Base-by-base conservation (phyloP, 2,113 vertebrate genomes). In the Bambusicola thoracicus region DNA sequence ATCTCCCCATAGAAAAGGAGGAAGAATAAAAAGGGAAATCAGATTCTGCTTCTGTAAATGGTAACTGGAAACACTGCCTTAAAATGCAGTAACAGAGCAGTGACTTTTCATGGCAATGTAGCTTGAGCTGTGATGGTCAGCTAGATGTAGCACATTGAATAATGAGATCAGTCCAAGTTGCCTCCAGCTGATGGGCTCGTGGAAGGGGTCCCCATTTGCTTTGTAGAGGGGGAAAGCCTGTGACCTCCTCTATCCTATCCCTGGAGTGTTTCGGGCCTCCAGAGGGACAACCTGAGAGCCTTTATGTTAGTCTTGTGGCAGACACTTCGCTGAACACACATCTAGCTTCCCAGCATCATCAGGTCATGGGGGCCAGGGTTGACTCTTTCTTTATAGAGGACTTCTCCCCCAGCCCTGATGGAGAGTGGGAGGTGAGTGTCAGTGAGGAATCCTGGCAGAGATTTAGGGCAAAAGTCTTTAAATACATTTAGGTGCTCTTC, bases 211-310 rank as follows among this genome's bases (percentile, higher is more conserved):
- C 40, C 36, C 10, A 3, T n/a, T 46, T 85, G 65, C 29, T 72
- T 58, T 86, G 4, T 69, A 68, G 44, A 73, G 9, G 5, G 3
- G 3, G 4, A 8, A 20, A 48, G 59, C 20, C 3, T 3, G 15
- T 88, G 68, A 13, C 24, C 15, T 58, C 18, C 18, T 7, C 61
- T 30, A 3, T 90, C 36, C 8, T 65, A 5, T 88, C 10, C 18
- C 9, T 83, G 59, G 7, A 20, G 38, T 30, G 24, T 53, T 79
- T 24, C 80, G 30, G 22, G 66, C 46, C 18, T 58, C 63, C 1
- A 2, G 32, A 46, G 17, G 40, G 20, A 29, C 18, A 77, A 6
- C 4, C 53, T 0, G 0, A 73, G n/a, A 25, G 4, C 11, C 27
- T 82, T 91, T 8, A 44, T 12, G 4, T 16, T 24, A 38, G 15